Conservation (phyloP, 64 coral and sea anemone genomes). For the Dendrophyllia cribrosa region DNA sequence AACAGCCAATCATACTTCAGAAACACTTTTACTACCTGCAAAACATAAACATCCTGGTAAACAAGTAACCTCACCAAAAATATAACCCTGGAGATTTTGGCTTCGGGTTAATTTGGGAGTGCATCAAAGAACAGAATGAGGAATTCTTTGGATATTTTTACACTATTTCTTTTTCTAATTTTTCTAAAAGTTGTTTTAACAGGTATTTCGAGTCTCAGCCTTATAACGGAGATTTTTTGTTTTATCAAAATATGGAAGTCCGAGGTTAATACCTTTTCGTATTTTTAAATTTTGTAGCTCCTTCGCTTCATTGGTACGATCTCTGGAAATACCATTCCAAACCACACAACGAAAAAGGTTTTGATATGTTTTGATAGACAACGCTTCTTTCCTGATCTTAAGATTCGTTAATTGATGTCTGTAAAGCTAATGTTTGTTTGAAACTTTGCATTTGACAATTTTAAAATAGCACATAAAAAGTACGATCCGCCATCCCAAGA, state of each 20-base stretch:
- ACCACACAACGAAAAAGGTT: conserved; percentile 25
- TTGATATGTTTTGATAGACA: background rate
- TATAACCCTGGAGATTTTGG: background rate
- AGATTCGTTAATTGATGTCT: background rate
- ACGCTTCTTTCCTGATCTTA: background rate
- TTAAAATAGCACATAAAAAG: conserved; percentile 2
- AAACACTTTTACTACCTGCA: background rate
- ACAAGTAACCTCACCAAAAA: conserved; percentile 11
- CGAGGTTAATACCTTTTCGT: background rate
- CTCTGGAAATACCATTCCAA: conserved; percentile 54
- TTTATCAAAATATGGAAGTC: conserved; percentile 2
- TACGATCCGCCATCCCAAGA: background rate
- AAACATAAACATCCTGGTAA: background rate
- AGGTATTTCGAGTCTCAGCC: conserved; percentile 20
- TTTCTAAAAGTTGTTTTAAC: conserved; percentile 23
- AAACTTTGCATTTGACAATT: background rate
- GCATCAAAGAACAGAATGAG: background rate
- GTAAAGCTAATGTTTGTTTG: background rate
- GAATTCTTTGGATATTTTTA: background rate
- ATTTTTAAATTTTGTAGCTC: conserved; percentile 5
- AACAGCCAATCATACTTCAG: background rate
- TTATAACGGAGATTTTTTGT: background rate
- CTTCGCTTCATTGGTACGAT: conserved; percentile 34
- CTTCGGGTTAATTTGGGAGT: background rate
- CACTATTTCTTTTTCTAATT: background rate